Conservation (phyloP, 2,888 invertebrate genomes). For the Cheiracanthium punctorium region DNA sequence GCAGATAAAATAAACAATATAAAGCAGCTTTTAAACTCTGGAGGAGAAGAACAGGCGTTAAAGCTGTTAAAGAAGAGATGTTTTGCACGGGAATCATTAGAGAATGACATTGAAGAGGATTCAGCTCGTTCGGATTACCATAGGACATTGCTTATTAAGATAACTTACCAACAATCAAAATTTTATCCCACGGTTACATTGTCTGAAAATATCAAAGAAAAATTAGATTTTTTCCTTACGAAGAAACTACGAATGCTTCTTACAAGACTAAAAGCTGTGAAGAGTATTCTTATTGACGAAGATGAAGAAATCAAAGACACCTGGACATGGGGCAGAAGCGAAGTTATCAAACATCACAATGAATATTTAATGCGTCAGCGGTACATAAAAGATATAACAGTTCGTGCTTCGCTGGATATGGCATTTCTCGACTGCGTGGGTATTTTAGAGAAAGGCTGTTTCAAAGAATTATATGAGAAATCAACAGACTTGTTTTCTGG, state of each 20-base stretch:
- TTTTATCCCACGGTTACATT: neutral
- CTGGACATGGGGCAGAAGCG: no score
- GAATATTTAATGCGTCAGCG: slow-evolving; percentile 8
- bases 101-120: no score
- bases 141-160: neutral
- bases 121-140: no score
- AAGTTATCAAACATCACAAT: neutral
- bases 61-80: neutral
- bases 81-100: no score
- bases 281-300: neutral
- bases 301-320: slow-evolving; percentile 4
- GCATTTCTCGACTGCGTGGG: neutral
- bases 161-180: neutral
- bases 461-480: neutral
- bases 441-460: neutral
- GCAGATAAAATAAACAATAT: neutral
- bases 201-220: neutral
- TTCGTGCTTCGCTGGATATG: slow-evolving; percentile 1
- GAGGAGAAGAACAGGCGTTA: neutral
- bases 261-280: neutral
- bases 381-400: neutral
- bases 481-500: neutral
- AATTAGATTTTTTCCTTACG: neutral
- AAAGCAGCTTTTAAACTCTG: neutral
- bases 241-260: neutral